A percentile compares a stretch with the other conserved stretches of the same genome.
Evolutionary conservation across 2,113 vertebrate species (phyloP).

Genomic region (Thomomys bottae): DNA sequence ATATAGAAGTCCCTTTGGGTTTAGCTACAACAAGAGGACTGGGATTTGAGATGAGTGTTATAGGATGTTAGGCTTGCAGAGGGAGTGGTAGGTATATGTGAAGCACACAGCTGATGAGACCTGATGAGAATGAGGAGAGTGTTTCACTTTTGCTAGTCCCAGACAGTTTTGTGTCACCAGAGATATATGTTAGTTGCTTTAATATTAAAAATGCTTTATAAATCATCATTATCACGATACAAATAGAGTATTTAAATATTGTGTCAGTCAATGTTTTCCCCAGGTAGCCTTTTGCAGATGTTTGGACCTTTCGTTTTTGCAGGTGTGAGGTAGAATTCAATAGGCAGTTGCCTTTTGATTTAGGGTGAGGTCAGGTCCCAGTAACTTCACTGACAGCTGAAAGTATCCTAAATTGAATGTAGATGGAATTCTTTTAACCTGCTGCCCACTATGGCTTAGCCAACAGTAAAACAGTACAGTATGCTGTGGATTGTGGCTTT

Average conservation of each 20-base stretch:
- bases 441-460: not conserved
- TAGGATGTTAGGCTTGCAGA: not conserved
- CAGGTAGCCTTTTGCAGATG: conserved; percentile 27
- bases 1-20: not conserved
- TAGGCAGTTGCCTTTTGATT: not conserved
- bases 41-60: not conserved
- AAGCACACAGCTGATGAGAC: not conserved
- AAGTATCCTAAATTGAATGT: not conserved
- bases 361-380: not conserved
- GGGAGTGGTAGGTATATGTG: accelerated
- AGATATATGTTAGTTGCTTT: not conserved
- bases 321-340: not conserved
- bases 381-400: not conserved
- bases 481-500: not conserved
- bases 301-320: not conserved
- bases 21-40: not conserved
- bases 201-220: not conserved
- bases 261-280: not conserved
- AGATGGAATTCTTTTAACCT: not conserved
- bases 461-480: too few species aligned
- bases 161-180: not conserved
- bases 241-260: not conserved
- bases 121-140: not conserved
- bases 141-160: not conserved
- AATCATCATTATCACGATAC: not conserved